Evolutionary conservation across 2,797 vertebrate genomes (phyloP).

Genomic region (Microctenopoma stevenorrisi): DNA sequence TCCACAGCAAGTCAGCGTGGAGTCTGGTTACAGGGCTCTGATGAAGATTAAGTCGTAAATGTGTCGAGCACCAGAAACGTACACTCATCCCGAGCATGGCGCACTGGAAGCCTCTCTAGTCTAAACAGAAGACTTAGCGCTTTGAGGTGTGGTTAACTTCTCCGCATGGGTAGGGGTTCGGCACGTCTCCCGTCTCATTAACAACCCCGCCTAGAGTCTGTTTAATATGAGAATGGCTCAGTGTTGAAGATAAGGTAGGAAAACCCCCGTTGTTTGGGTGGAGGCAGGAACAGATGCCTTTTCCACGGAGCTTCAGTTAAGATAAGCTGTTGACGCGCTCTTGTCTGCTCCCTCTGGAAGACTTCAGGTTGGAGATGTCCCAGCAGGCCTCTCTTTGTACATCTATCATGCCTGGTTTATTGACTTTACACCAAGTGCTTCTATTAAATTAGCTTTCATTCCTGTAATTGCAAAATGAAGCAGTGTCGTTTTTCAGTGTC

Average conservation of each 20-base stretch:
- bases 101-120: constrained; percentile 7
- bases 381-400: neutral
- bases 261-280: constrained; percentile 16
- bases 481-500: constrained; percentile 34
- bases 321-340: constrained; percentile 10
- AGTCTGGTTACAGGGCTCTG: neutral
- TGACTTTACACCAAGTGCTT: constrained; percentile 21
- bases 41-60: constrained; percentile 4
- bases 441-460: constrained; percentile 33
- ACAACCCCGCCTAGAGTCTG: constrained; percentile 25
- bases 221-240: constrained; percentile 17
- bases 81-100: constrained; percentile 23
- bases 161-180: constrained; percentile 24
- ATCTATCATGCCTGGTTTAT: constrained; percentile 8
- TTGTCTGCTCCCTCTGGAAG: neutral
- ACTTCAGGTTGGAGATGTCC: neutral
- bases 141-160: constrained; percentile 43
- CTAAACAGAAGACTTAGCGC: constrained; percentile 33
- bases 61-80: constrained; percentile 25
- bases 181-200: constrained; percentile 37
- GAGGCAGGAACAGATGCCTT: constrained; percentile 27
- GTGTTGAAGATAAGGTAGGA: constrained; percentile 48
- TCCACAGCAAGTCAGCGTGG: neutral
- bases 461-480: constrained; percentile 43
- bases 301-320: neutral